Base-by-base conservation (phyloP, 2,888 invertebrate species). In the Cylloceria caligata region DNA sequence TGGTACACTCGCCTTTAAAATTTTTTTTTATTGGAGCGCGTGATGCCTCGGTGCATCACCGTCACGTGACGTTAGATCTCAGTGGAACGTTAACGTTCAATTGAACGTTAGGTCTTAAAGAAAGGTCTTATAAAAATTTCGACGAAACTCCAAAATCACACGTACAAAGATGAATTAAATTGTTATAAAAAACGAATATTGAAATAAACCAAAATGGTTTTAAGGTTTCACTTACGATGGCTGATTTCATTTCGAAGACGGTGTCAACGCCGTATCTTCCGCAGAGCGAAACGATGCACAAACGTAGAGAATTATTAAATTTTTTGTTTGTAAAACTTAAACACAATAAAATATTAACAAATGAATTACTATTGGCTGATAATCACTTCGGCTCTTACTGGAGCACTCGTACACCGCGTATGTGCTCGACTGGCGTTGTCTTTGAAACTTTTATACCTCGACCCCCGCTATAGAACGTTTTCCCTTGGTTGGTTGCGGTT, bases 361-460 rank as follows among this genome's bases (percentile, higher is more conserved):
- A n/a, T 49, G 9, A 19, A 21, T 4, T 11, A 52, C 11, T 52
- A 1, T 21, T 49, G 7, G 21, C 4, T 39, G 60, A 72, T 75
- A 79, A 83, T 81, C 30, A 34, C 34, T 34, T 11, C 68, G n/a
- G 74, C 80, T 84, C 82, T 78, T 72, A 83, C 80, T 80, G 86
- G 80, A 83, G 83, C 81, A 84, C 83, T 82, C 30, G 83, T 80
- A 81, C 81, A 83, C 82, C n/a, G 80, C 64, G 78, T 74, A 78
- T 86, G 82, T 86, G 86, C 83, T 75, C 77, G 79, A 75, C 82
- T 80, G 82, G 83, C 79, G 82, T 83, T 80, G 83, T 80, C 81
- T 81, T 81, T 81, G 72, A 82, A 85, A 84, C 85, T 84, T 86
- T 86, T 86, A 86, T 86, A 86, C 86, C 85, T 80, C 81, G 82